Conservation (phyloP, 2,888 invertebrate species). For the Ormyrus rosae region DNA sequence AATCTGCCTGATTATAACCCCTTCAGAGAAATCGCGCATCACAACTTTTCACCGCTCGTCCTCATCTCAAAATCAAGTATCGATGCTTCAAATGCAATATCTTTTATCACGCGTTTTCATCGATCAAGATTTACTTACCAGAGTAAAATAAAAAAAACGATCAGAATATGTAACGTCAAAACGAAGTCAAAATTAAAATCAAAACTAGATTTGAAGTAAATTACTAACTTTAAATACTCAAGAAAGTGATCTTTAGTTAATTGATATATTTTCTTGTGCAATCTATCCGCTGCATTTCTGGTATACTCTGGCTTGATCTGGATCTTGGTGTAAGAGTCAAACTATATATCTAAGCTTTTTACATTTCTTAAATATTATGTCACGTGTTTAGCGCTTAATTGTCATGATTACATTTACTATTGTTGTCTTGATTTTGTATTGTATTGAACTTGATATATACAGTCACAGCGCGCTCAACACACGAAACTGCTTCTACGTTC, state of each 20-base stretch:
- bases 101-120: conserved; percentile 22
- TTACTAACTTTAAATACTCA: conserved; percentile 3
- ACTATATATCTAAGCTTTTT: conserved; percentile 74
- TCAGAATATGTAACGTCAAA: neutral
- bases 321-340: conserved; percentile 76
- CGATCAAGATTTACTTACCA: conserved; percentile 38
- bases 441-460: conserved; percentile 29
- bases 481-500: conserved; percentile 49
- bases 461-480: conserved; percentile 48
- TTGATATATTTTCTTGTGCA: conserved; percentile 75
- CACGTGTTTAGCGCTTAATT: conserved; percentile 61
- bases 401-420: conserved; percentile 46
- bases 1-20: conserved; percentile 24
- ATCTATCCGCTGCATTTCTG: conserved; percentile 75
- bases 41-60: conserved; percentile 26
- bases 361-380: conserved; percentile 65
- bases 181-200: conserved; percentile 8
- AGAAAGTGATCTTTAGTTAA: conserved; percentile 64
- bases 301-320: conserved; percentile 76
- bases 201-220: neutral
- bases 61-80: conserved; percentile 33
- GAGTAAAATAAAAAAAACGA: conserved; percentile 43
- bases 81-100: conserved; percentile 40
- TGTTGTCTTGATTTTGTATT: conserved; percentile 48
- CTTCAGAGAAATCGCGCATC: conserved; percentile 29